phyloP scores from a whole-genome alignment of 1,140 invertebrate genomes.

The Drosophila sulfurigaster region DNA sequence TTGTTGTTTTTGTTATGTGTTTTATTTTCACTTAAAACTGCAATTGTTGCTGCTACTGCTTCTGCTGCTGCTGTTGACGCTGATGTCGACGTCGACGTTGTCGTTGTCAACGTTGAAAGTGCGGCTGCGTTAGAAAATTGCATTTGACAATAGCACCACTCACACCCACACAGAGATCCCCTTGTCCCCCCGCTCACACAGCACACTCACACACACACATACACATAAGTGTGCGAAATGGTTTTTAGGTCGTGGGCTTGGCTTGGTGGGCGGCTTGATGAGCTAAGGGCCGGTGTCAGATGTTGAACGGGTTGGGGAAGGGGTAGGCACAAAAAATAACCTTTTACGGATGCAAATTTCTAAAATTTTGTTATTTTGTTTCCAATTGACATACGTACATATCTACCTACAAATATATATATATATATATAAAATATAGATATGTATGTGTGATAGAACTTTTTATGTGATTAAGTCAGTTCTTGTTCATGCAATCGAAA shows the following conservation, averaged over 20 bases:
- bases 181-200: conserved; percentile 25
- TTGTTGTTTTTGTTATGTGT: conserved; percentile 63
- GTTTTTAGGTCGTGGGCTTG: conserved; percentile 70
- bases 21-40: conserved; percentile 83
- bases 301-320: not conserved
- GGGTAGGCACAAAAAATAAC: conserved; percentile 32
- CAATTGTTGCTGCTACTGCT: conserved; percentile 79
- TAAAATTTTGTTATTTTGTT: conserved; percentile 26
- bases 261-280: conserved; percentile 19
- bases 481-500: not conserved
- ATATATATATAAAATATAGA: not conserved
- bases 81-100: conserved; percentile 24
- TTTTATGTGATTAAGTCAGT: conserved; percentile 18
- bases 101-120: conserved; percentile 76
- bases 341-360: conserved; percentile 22
- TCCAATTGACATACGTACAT: not conserved
- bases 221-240: conserved; percentile 22
- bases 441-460: conserved; percentile 1
- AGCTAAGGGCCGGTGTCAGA: not conserved
- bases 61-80: conserved; percentile 38
- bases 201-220: conserved; percentile 36
- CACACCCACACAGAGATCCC: conserved; percentile 14
- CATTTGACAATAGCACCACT: conserved; percentile 69
- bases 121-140: conserved; percentile 84
- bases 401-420: not conserved